phyloP scores from a whole-genome alignment of 2,888 invertebrate species.

The Agrotis segetum region DNA sequence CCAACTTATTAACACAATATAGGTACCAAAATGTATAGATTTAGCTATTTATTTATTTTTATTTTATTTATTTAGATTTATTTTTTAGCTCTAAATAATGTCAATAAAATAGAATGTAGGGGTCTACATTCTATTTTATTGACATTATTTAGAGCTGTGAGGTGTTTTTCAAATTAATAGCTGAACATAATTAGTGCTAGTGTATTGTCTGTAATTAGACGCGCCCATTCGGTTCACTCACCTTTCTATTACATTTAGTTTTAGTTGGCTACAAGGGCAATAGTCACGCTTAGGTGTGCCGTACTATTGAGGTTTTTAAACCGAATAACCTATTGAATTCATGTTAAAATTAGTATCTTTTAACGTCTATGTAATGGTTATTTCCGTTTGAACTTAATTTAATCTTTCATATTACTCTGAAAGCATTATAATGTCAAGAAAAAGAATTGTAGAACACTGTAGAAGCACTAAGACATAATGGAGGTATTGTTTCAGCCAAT shows the following conservation, averaged over 20 bases:
- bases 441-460: neutral
- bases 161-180: slow-evolving; percentile 27
- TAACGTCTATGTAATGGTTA: neutral
- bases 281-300: slow-evolving; percentile 15
- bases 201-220: slow-evolving; percentile 37
- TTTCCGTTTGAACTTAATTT: neutral
- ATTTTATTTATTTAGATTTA: no score
- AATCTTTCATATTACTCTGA: no score
- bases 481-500: neutral
- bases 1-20: neutral
- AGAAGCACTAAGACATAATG: neutral
- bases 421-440: neutral
- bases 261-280: slow-evolving; percentile 23
- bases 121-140: neutral
- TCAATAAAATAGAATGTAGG: no score
- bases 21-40: neutral
- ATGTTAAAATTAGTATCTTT: neutral
- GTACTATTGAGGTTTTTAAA: neutral
- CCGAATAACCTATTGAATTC: neutral
- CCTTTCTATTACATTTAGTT: slow-evolving; percentile 36
- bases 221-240: slow-evolving; percentile 44
- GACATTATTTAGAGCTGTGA: neutral
- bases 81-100: no score
- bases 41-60: no score
- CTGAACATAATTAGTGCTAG: slow-evolving; percentile 36